Evolutionary conservation across 2,888 invertebrate species (phyloP), one percentile per base, ranked within the genome.

Genomic region (Papilio gigon): DNA sequence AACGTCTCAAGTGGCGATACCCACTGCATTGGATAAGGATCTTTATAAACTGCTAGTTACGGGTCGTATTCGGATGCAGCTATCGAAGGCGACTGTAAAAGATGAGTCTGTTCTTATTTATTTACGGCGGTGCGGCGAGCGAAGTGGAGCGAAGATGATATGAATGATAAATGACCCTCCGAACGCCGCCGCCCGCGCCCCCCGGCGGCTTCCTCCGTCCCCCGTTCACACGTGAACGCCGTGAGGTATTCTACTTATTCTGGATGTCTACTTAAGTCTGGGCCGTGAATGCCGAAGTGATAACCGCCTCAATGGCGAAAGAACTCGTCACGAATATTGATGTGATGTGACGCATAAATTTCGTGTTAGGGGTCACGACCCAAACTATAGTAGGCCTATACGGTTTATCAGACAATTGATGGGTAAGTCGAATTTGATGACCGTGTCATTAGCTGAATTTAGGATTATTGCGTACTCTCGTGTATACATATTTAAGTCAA

Each of bases 121-220:
- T 92, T 92, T 92, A 92, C 90, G 89, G 86, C 88, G 90, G 88
- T 88, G 91, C 90, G 91, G 90, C 90, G 92, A 91, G 90, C 91
- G 92, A 91, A 92, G 91, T 92, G 90, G 92, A 92, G 92, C 92
- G 91, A 91, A 92, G 92, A 92, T 92, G 92, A 92, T 92, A 92
- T 92, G 91, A 92, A 92, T 92, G 92, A 92, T 92, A 92, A 92
- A 92, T 92, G 92, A 92, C 91, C 92, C 91, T 87, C 87, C 80
- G 85, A 86, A 82, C 85, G 79, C 78, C 78, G 82, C 76, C 71
- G 79, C 78, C 79, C 82, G 75, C 71, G 74, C 74, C 75, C 77
- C 77, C 74, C 68, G 71, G 63, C 73, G 67, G 75, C 79, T 59
- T 62, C 70, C 78, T 78, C 73, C 71, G 63, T 74, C 77, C 80